Evolutionary conservation across 1,140 invertebrate genomes (phyloP).

Genomic region (Fopius arisanus): DNA sequence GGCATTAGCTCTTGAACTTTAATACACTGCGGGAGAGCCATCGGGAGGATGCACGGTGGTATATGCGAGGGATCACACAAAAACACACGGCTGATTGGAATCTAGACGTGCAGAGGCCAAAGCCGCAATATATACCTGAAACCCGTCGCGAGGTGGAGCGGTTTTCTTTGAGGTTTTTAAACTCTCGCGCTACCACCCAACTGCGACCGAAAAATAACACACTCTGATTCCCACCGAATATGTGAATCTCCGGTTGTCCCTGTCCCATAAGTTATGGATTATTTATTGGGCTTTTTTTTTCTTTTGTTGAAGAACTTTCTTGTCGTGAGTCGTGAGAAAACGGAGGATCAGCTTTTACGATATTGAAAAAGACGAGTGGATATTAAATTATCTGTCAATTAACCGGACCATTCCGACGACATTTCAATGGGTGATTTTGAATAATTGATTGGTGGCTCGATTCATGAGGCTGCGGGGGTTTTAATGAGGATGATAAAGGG

Average conservation of each 20-base stretch:
- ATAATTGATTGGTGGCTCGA: not conserved
- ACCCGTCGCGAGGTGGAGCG: constrained; percentile 38
- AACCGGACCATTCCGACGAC: not conserved
- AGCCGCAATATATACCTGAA: constrained; percentile 38
- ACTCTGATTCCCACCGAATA: constrained; percentile 14
- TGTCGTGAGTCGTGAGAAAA: not conserved
- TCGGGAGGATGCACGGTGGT: constrained; percentile 30
- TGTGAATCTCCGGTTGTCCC: not conserved
- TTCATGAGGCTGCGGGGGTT: not conserved
- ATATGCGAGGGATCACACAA: constrained; percentile 37
- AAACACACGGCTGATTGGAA: constrained; percentile 53
- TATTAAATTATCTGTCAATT: constrained; percentile 2
- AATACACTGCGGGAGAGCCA: constrained; percentile 17
- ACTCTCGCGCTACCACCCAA: constrained; percentile 20
- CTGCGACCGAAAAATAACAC: constrained; percentile 16
- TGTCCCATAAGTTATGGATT: constrained; percentile 8
- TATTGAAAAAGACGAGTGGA: not conserved
- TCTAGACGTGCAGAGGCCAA: constrained; percentile 43
- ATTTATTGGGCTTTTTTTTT: constrained; percentile 3
- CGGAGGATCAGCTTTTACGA: not conserved
- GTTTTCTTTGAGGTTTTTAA: constrained; percentile 50
- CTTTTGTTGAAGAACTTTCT: not conserved
- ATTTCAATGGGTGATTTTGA: not conserved
- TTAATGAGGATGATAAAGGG: not conserved
- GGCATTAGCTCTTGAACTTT: not conserved